Conservation (phyloP, 2,113 vertebrate genomes). For the Istiophorus platypterus region DNA sequence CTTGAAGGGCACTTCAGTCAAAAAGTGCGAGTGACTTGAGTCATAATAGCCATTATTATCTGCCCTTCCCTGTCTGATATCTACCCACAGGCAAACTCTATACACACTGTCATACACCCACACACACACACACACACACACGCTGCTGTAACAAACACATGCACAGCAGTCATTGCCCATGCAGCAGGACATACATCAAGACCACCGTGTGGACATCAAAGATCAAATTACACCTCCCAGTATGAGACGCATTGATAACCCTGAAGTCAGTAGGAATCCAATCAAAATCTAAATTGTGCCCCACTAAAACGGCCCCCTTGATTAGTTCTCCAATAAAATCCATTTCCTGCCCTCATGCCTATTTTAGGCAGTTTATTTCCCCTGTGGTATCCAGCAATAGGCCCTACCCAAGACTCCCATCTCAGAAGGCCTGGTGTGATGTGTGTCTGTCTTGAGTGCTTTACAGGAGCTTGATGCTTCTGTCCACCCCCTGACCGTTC, state of each 20-base stretch:
- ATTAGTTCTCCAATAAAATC: slow-evolving; percentile 88
- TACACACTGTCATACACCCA: slow-evolving; percentile 24
- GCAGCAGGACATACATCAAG: slow-evolving; percentile 80
- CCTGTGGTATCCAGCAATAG: slow-evolving; percentile 82
- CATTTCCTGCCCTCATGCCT: slow-evolving; percentile 84
- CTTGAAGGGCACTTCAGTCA: background rate
- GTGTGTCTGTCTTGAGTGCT: slow-evolving; percentile 73
- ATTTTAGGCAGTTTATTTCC: slow-evolving; percentile 87
- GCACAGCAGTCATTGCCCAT: slow-evolving; percentile 75
- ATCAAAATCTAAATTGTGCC: slow-evolving; percentile 86
- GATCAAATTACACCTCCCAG: slow-evolving; percentile 84
- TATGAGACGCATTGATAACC: slow-evolving; percentile 85
- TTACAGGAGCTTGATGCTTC: slow-evolving; percentile 65
- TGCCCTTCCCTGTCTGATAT: slow-evolving; percentile 14
- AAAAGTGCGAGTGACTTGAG: slow-evolving; percentile 6
- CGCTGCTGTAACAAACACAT: slow-evolving; percentile 57
- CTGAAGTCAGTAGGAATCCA: slow-evolving; percentile 84
- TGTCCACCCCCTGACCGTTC: slow-evolving; percentile 53
- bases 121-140: slow-evolving; percentile 18
- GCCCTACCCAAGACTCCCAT: slow-evolving; percentile 70
- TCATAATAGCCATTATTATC: slow-evolving; percentile 20
- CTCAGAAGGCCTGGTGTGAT: slow-evolving; percentile 62
- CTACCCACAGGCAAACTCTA: background rate
- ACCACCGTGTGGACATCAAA: slow-evolving; percentile 79
- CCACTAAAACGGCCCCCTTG: slow-evolving; percentile 82